These are phyloP conservation scores for Pharmacophagus antenor DNA, from an alignment of 2,888 invertebrate genomes.

Conservation along the genomic window DNA sequence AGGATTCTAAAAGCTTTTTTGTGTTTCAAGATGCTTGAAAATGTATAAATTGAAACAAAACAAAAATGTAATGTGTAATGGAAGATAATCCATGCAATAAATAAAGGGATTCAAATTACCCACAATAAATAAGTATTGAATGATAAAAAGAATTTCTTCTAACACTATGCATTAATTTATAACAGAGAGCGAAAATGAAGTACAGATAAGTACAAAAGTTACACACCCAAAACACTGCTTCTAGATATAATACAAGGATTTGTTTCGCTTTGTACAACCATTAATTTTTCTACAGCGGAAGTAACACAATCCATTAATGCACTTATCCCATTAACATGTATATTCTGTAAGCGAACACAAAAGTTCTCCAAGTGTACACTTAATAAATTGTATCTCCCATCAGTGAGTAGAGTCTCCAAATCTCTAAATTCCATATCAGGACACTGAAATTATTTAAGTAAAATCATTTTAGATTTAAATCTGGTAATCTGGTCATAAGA, in stretches of 20 bases:
- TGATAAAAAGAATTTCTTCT: too few species aligned
- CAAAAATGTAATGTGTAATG: too few species aligned
- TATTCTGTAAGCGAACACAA: conserved; percentile 79
- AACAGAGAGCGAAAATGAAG: conserved; percentile 38
- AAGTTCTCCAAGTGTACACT: conserved; percentile 81
- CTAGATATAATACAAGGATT: conserved; percentile 79
- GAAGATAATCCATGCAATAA: too few species aligned
- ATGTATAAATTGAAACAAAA: too few species aligned
- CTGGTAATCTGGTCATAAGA: too few species aligned
- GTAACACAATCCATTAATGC: conserved; percentile 83
- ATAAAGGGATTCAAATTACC: too few species aligned
- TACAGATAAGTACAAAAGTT: conserved; percentile 47
- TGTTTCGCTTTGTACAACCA: conserved; percentile 76
- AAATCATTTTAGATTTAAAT: not conserved
- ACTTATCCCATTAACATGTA: conserved; percentile 83
- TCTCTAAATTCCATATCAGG: conserved; percentile 88
- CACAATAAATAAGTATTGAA: too few species aligned
- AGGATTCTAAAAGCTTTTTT: too few species aligned
- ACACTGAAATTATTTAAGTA: conserved; percentile 69
- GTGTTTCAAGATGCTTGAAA: too few species aligned
- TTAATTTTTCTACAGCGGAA: conserved; percentile 80
- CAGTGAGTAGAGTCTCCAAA: conserved; percentile 83
- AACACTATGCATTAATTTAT: too few species aligned
- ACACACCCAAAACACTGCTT: conserved; percentile 84
- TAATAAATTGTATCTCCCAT: conserved; percentile 81